A percentile compares a stretch with the other conserved stretches of the same genome.
phyloP scores from a whole-genome alignment of 1,140 invertebrate genomes.

The Metaphire vulgaris region DNA sequence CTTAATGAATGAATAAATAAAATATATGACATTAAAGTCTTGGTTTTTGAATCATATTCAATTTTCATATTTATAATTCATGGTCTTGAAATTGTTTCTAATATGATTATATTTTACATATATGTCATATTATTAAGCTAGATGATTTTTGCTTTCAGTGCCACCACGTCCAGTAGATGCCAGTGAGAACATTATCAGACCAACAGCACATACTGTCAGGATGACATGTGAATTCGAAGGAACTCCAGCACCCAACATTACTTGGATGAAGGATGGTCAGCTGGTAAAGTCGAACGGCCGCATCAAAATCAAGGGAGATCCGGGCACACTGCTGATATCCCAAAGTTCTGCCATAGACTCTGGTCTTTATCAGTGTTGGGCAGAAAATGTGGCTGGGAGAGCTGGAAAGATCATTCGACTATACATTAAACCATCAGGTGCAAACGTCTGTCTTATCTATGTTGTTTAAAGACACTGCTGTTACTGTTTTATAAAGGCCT shows the following conservation, averaged over 20 bases:
- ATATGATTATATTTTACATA: too few species aligned
- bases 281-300: slow-evolving; percentile 4
- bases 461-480: too few species aligned
- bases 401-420: slow-evolving; percentile 1
- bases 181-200: slow-evolving; percentile 2
- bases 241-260: slow-evolving; percentile 13
- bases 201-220: slow-evolving; percentile 6
- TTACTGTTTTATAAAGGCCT: too few species aligned
- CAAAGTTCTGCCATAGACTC: neutral
- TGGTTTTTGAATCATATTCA: too few species aligned
- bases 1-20: too few species aligned
- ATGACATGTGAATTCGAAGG: slow-evolving; percentile 1
- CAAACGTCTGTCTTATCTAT: too few species aligned
- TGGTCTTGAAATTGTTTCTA: too few species aligned
- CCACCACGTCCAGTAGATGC: neutral
- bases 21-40: too few species aligned
- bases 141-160: too few species aligned
- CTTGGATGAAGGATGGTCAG: slow-evolving; percentile 12
- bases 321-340: neutral
- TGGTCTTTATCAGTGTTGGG: slow-evolving; percentile 21
- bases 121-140: too few species aligned
- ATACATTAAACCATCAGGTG: neutral
- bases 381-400: slow-evolving; percentile 9
- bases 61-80: too few species aligned
- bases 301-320: neutral